Conservation (phyloP, 1,140 invertebrate species). For the Zaprionus capensis region DNA sequence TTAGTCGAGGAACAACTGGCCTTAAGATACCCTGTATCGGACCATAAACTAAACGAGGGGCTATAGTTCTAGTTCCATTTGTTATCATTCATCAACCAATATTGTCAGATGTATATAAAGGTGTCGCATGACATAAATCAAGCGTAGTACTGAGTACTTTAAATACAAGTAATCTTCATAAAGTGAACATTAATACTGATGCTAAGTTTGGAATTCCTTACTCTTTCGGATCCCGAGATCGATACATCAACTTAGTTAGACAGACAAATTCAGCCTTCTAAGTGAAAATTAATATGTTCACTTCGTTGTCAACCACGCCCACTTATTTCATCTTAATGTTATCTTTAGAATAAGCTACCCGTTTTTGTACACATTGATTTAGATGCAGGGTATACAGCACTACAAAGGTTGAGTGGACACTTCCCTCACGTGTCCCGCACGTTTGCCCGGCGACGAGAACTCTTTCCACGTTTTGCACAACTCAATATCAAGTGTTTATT, state of each 20-base stretch:
- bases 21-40: neutral
- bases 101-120: neutral
- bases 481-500: constrained; percentile 71
- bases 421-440: constrained; percentile 62
- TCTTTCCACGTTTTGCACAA: constrained; percentile 41
- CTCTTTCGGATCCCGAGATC: neutral
- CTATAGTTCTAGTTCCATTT: too few relatives aligned
- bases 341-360: neutral
- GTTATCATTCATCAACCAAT: neutral
- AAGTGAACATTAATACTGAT: neutral
- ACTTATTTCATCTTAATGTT: neutral
- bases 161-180: neutral
- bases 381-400: constrained; percentile 1
- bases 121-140: too few relatives aligned
- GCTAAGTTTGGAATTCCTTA: neutral
- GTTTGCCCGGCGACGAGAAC: constrained; percentile 36
- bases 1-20: neutral
- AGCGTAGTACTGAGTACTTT: neutral
- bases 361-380: neutral
- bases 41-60: too few relatives aligned
- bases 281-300: neutral
- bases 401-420: constrained; percentile 13
- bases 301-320: neutral
- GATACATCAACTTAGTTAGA: neutral
- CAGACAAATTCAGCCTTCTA: neutral